These are phyloP conservation scores for Schrankia costaestrigalis DNA, from an alignment of 2,888 invertebrate genomes.

Conservation along the genomic window DNA sequence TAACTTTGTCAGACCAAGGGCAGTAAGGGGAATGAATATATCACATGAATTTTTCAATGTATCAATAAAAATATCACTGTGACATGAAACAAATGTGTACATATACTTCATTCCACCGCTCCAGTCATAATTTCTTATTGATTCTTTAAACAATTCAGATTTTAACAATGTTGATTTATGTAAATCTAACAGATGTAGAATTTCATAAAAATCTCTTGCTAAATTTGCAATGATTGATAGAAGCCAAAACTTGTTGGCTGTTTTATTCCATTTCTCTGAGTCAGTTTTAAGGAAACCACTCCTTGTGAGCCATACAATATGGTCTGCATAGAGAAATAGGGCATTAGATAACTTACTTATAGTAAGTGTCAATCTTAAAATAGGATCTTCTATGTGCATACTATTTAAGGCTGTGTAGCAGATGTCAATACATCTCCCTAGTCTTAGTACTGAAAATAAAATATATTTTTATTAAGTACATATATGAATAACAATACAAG, in stretches of 20 bases:
- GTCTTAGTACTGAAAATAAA: constrained; percentile 86
- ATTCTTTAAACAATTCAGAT: constrained; percentile 55
- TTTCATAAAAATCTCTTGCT: constrained; percentile 92
- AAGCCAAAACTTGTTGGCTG: constrained; percentile 92
- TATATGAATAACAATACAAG: background rate
- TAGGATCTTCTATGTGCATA: constrained; percentile 86
- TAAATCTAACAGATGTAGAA: constrained; percentile 81
- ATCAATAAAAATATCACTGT: constrained; percentile 88
- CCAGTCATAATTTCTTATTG: constrained; percentile 45
- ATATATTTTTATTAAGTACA: background rate
- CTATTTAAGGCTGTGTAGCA: constrained; percentile 87
- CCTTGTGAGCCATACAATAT: constrained; percentile 91
- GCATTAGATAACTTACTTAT: constrained; percentile 90
- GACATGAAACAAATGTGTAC: constrained; percentile 54
- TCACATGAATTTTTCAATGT: constrained; percentile 93
- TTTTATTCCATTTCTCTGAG: constrained; percentile 86
- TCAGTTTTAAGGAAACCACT: constrained; percentile 85
- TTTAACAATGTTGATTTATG: constrained; percentile 64
- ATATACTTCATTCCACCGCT: constrained; percentile 48
- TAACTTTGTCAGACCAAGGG: constrained; percentile 88
- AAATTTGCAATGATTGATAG: constrained; percentile 90
- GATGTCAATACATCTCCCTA: constrained; percentile 92
- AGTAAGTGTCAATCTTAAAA: constrained; percentile 86
- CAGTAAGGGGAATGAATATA: constrained; percentile 91
- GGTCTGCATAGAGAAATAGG: constrained; percentile 90